Evolutionary conservation across 2,888 invertebrate species (phyloP).

Genomic region (Anarsia innoxiella): DNA sequence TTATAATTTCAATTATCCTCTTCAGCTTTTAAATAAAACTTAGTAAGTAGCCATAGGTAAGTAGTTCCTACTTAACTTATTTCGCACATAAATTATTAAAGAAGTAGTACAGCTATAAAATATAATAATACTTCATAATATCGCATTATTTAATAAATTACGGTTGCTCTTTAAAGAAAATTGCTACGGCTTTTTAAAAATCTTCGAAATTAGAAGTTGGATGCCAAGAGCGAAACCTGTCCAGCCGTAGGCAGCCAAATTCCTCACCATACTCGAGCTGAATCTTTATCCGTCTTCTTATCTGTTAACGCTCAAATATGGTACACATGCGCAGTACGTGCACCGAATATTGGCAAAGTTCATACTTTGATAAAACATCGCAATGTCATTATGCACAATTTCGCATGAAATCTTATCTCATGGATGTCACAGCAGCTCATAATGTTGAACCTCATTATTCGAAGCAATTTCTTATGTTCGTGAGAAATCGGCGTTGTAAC

Average conservation of each 20-base stretch:
- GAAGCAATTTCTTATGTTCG: conserved; percentile 60
- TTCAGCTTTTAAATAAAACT: too few relatives aligned
- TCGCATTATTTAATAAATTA: too few relatives aligned
- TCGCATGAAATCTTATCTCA: conserved; percentile 43
- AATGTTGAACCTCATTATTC: conserved; percentile 54
- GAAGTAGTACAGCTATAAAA: too few relatives aligned
- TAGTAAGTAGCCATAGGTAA: too few relatives aligned
- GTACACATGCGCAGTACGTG: conserved; percentile 7
- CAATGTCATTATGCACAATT: conserved; percentile 34
- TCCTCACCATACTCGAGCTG: conserved; percentile 39
- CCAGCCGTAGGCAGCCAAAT: conserved; percentile 62
- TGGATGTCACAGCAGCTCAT: conserved; percentile 15
- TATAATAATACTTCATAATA: too few relatives aligned
- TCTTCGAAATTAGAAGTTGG: conserved; percentile 6
- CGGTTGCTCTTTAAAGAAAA: too few relatives aligned
- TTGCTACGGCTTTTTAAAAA: not conserved
- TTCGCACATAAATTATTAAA: too few relatives aligned
- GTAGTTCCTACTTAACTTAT: too few relatives aligned
- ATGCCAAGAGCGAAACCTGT: conserved; percentile 35
- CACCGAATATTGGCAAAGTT: conserved; percentile 21
- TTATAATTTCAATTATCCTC: conserved; percentile 8
- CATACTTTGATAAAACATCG: conserved; percentile 30
- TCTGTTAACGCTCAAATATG: conserved; percentile 7
- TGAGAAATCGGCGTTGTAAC: conserved; percentile 69
- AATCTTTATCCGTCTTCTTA: conserved; percentile 28